Conservation (phyloP, 2,888 invertebrate genomes). For the Spodoptera exigua region DNA sequence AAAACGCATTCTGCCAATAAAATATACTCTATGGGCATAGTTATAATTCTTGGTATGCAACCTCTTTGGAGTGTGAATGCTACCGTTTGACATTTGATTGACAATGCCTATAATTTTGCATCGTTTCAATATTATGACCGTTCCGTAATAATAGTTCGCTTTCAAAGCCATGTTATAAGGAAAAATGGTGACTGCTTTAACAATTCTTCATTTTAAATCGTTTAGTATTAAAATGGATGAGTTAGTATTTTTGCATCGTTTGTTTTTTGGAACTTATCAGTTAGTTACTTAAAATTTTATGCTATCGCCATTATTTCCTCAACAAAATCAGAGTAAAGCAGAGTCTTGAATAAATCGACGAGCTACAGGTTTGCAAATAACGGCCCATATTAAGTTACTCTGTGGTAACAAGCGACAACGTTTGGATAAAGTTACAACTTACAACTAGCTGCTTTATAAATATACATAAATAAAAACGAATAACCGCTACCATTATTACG, state of each 20-base stretch:
- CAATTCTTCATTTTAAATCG: constrained; percentile 22
- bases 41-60: constrained; percentile 22
- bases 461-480: constrained; percentile 1
- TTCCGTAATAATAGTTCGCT: constrained; percentile 31
- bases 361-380: constrained; percentile 22
- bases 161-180: constrained; percentile 13
- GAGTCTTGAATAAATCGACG: constrained; percentile 18
- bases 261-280: background rate
- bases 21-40: background rate
- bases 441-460: constrained; percentile 12
- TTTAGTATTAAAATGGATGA: constrained; percentile 6
- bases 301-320: too few species aligned
- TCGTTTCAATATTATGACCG: constrained; percentile 36
- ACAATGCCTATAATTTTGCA: constrained; percentile 46
- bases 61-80: constrained; percentile 24
- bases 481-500: background rate
- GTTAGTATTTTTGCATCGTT: constrained; percentile 13
- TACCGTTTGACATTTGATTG: constrained; percentile 44
- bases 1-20: constrained; percentile 17
- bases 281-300: too few species aligned
- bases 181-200: constrained; percentile 6
- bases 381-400: constrained; percentile 23
- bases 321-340: constrained; percentile 7
- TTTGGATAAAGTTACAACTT: constrained; percentile 42
- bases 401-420: constrained; percentile 44